phyloP scores from a whole-genome alignment of 2,113 vertebrate species.

The Osmerus mordax region DNA sequence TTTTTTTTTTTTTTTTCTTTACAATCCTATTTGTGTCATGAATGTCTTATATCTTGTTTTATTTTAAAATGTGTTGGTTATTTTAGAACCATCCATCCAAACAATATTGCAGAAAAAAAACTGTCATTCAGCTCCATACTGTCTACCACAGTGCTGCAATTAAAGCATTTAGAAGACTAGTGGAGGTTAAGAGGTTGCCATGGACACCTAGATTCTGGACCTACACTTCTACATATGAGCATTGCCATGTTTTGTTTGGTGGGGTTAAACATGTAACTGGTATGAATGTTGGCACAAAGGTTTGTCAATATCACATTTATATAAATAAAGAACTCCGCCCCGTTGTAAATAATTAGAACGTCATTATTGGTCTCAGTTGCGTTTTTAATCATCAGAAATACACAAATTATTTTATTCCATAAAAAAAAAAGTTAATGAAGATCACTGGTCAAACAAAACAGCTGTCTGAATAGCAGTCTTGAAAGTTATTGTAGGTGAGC shows the following conservation, averaged over 20 bases:
- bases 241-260: background rate
- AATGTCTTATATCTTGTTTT: background rate
- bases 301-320: background rate
- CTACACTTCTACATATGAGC: background rate
- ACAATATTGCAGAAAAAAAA: background rate
- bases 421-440: no score
- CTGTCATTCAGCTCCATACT: no score
- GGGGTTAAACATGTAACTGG: background rate
- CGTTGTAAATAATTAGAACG: background rate
- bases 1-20: constrained; percentile 9
- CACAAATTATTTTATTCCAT: no score
- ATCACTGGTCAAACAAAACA: no score
- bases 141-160: background rate
- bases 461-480: no score
- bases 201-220: no score
- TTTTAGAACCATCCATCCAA: background rate
- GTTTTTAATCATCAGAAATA: background rate
- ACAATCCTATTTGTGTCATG: background rate
- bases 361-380: background rate
- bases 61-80: background rate
- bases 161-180: no score
- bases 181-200: no score
- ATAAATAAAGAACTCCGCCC: background rate
- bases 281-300: background rate
- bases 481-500: no score